These are phyloP conservation scores for Anoplolepis gracilipes DNA, from an alignment of 1,140 invertebrate genomes.

Conservation along the genomic window DNA sequence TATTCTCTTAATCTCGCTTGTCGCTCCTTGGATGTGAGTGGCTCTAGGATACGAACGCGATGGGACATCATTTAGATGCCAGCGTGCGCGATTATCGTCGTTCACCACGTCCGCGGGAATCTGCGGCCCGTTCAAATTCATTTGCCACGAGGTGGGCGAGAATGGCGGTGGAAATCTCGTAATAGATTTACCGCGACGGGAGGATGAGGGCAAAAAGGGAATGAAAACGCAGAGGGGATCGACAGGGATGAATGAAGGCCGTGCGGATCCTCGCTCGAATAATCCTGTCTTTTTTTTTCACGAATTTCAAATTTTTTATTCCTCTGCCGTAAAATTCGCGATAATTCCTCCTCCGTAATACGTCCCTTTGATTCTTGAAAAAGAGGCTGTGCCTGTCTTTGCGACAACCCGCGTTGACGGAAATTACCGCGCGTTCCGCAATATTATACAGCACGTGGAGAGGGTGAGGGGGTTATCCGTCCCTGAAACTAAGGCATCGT, in stretches of 20 bases:
- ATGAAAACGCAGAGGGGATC: slow-evolving; percentile 5
- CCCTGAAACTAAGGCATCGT: slow-evolving; percentile 42
- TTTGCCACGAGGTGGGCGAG: slow-evolving; percentile 50
- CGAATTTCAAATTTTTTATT: neutral
- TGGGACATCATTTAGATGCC: neutral
- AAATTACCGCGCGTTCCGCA: neutral
- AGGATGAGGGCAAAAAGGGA: neutral
- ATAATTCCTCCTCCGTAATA: neutral
- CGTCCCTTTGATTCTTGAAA: too few species aligned
- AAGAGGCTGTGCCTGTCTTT: too few species aligned
- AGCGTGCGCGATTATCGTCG: slow-evolving; percentile 13
- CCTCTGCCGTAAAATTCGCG: neutral
- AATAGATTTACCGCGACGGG: slow-evolving; percentile 43
- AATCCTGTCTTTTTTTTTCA: neutral
- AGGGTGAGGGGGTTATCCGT: neutral
- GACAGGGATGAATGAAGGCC: slow-evolving; percentile 33
- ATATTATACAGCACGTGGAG: neutral
- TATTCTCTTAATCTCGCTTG: neutral
- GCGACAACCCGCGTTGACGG: neutral
- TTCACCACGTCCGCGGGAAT: slow-evolving; percentile 37
- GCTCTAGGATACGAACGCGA: too few species aligned
- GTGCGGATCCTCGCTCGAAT: neutral
- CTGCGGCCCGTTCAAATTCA: slow-evolving; percentile 56
- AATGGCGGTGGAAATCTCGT: slow-evolving; percentile 51
- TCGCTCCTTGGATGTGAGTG: too few species aligned